A percentile compares a stretch with the other conserved stretches of the same genome.
Evolutionary conservation across 2,797 vertebrate genomes (phyloP).

Genomic region (Syndactyla subalaris): DNA sequence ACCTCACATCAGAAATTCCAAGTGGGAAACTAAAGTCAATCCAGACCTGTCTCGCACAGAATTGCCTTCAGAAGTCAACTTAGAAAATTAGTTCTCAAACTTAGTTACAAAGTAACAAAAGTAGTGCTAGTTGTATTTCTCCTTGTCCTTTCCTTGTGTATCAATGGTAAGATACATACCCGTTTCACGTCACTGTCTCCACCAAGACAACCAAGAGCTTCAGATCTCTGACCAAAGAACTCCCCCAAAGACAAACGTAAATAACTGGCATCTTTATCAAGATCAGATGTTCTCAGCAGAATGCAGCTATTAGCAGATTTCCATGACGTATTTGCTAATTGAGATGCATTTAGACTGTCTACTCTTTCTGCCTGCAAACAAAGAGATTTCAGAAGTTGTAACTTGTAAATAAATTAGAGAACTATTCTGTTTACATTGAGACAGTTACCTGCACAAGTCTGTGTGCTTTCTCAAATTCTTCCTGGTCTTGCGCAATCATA

Average conservation of each 20-base stretch:
- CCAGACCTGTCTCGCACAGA: not conserved
- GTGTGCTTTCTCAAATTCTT: slow-evolving; percentile 92
- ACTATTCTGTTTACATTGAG: not conserved
- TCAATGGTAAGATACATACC: slow-evolving; percentile 75
- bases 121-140: not conserved
- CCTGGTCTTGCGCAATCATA: slow-evolving; percentile 89
- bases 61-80: not conserved
- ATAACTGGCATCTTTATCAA: slow-evolving; percentile 86
- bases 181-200: slow-evolving; percentile 83
- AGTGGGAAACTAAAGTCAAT: not conserved
- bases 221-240: slow-evolving; percentile 93
- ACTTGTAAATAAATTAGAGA: not conserved
- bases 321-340: slow-evolving; percentile 86
- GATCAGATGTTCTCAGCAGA: slow-evolving; percentile 82
- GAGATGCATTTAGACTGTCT: slow-evolving; percentile 70
- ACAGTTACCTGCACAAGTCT: slow-evolving; percentile 89
- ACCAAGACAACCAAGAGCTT: slow-evolving; percentile 93
- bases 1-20: not conserved
- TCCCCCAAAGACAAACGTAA: slow-evolving; percentile 91
- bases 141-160: not conserved
- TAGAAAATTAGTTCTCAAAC: not conserved
- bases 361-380: slow-evolving; percentile 85
- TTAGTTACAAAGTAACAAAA: not conserved
- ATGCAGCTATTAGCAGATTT: slow-evolving; percentile 77
- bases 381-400: not conserved